phyloP scores from a whole-genome alignment of 2,113 vertebrate species.

The Peromyscus maniculatus region DNA sequence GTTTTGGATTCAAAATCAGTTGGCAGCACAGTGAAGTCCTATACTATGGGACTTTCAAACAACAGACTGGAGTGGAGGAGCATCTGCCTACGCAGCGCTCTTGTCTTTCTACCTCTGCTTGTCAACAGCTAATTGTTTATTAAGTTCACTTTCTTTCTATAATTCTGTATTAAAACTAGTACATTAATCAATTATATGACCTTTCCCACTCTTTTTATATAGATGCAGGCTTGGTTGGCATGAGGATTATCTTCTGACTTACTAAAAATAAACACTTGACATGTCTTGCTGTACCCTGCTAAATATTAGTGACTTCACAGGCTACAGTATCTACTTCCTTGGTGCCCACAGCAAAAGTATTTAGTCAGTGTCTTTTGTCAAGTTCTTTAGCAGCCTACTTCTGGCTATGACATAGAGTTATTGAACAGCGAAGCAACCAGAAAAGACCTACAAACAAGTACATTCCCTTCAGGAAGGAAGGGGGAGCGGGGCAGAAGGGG shows the following conservation, averaged over 20 bases:
- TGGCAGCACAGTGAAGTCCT: neutral
- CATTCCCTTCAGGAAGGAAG: neutral
- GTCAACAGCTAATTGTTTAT: neutral
- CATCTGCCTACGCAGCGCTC: neutral
- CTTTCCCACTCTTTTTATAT: neutral
- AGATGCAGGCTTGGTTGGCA: neutral
- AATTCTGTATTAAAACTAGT: neutral
- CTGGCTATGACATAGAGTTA: neutral
- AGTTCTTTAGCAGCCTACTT: neutral
- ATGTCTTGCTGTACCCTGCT: neutral
- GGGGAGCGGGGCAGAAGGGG: too few relatives aligned
- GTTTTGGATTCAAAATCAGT: neutral
- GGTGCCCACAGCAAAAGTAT: neutral
- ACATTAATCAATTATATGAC: neutral
- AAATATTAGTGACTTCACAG: neutral
- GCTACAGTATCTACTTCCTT: neutral
- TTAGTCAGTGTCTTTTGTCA: neutral
- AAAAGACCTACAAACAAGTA: neutral
- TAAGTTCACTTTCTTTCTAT: neutral
- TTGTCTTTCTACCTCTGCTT: neutral
- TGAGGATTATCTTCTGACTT: neutral
- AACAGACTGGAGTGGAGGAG: neutral
- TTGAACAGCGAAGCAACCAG: neutral
- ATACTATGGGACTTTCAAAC: neutral
- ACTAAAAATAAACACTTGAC: constrained; percentile 14